Conservation (phyloP, 1,140 invertebrate species). For the Anastatus disparis region DNA sequence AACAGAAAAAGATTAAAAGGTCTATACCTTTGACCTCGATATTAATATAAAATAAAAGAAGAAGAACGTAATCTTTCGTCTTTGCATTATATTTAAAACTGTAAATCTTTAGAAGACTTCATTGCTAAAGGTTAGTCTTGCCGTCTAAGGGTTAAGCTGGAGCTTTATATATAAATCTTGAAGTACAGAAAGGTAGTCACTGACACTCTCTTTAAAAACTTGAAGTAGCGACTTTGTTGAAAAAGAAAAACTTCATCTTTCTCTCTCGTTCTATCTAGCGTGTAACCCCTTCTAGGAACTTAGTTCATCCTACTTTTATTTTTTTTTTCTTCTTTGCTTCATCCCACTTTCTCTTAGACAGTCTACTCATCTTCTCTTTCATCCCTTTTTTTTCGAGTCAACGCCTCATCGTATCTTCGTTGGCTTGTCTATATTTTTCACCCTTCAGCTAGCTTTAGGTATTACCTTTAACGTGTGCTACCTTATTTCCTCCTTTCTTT, state of each 20-base stretch:
- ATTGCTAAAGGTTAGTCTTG: neutral
- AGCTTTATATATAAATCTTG: neutral
- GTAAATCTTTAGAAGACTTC: slow-evolving; percentile 18
- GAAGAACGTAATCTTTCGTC: neutral
- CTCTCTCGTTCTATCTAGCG: too few species aligned
- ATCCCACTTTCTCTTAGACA: neutral
- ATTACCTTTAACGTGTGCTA: neutral
- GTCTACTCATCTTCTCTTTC: neutral
- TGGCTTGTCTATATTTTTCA: neutral
- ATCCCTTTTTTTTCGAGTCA: neutral
- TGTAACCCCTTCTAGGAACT: too few species aligned
- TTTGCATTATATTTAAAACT: neutral
- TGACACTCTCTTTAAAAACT: slow-evolving; percentile 24
- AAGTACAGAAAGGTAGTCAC: neutral
- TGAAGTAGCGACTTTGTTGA: slow-evolving; percentile 5
- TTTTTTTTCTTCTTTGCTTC: neutral
- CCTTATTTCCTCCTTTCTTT: neutral
- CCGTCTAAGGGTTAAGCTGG: neutral
- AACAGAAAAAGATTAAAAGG: too few species aligned
- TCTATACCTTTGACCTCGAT: too few species aligned
- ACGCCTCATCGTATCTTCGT: neutral
- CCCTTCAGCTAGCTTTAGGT: too few species aligned
- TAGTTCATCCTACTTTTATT: neutral
- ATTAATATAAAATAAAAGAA: neutral
- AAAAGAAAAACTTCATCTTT: neutral